These are phyloP conservation scores for Helicolenus hilgendorfi DNA, from an alignment of 2,797 vertebrate species.

Conservation along the genomic window DNA sequence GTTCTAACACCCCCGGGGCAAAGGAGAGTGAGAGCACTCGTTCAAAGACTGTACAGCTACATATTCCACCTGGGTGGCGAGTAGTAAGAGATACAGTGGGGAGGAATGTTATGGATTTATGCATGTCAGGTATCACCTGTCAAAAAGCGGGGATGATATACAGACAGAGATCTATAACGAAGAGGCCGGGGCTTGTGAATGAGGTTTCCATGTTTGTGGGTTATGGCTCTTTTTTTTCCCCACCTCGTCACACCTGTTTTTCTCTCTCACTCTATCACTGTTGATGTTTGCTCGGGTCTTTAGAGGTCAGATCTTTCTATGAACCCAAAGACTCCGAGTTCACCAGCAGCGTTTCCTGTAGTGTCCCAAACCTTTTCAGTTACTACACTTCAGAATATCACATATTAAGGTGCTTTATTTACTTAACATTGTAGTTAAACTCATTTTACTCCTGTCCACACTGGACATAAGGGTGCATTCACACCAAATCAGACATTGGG, in stretches of 20 bases:
- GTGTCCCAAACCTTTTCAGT: neutral
- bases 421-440: neutral
- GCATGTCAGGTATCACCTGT: conserved; percentile 76
- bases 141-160: conserved; percentile 65
- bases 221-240: conserved; percentile 21
- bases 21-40: conserved; percentile 5
- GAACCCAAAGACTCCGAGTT: conserved; percentile 14
- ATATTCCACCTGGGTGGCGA: conserved; percentile 74
- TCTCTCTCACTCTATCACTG: conserved; percentile 35
- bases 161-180: conserved; percentile 60
- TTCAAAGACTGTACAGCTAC: conserved; percentile 42
- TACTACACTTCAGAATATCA: neutral
- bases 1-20: conserved; percentile 50
- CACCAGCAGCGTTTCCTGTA: neutral
- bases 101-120: conserved; percentile 71
- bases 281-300: conserved; percentile 25
- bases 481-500: no score
- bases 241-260: conserved; percentile 53
- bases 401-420: neutral
- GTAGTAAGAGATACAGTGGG: conserved; percentile 64
- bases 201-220: conserved; percentile 56
- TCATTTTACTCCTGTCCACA: neutral
- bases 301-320: conserved; percentile 30
- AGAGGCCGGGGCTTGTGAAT: conserved; percentile 69
- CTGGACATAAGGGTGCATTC: neutral